Percentiles rank a stretch among this genome's conserved stretches.
Conservation (phyloP, 2,797 vertebrate genomes). For the Alca torda region DNA sequence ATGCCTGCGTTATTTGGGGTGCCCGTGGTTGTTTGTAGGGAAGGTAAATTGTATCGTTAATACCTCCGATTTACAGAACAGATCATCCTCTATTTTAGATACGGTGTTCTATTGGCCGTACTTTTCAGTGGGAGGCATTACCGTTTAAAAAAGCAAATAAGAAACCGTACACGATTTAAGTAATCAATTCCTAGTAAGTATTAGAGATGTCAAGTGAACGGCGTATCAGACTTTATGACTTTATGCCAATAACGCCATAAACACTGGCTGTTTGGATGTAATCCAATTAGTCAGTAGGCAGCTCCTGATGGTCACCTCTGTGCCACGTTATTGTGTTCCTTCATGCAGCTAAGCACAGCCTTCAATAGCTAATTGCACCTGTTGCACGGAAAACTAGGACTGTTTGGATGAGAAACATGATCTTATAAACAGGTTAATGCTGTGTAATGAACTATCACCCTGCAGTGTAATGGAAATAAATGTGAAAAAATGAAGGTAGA, state of each 20-base stretch:
- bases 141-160: background rate
- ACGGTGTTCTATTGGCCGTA: fast-evolving
- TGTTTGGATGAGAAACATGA: slow-evolving; percentile 44
- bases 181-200: background rate
- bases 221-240: background rate
- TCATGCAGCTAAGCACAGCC: slow-evolving; percentile 24
- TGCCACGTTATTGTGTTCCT: slow-evolving; percentile 8
- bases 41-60: slow-evolving; percentile 39
- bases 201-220: background rate
- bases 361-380: slow-evolving; percentile 51
- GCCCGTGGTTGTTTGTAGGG: slow-evolving; percentile 49
- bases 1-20: slow-evolving; percentile 31
- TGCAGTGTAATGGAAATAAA: slow-evolving; percentile 54
- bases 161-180: background rate
- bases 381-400: slow-evolving; percentile 6
- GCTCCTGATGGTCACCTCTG: slow-evolving; percentile 35
- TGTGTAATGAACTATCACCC: slow-evolving; percentile 62
- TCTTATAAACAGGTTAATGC: slow-evolving; percentile 59
- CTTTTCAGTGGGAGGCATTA: background rate
- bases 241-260: background rate
- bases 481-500: background rate
- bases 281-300: slow-evolving; percentile 23
- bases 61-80: slow-evolving; percentile 1
- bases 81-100: background rate
- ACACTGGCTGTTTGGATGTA: background rate